These are phyloP conservation scores for Panulirus ornatus DNA, from an alignment of 1,140 invertebrate species.

Conservation along the genomic window DNA sequence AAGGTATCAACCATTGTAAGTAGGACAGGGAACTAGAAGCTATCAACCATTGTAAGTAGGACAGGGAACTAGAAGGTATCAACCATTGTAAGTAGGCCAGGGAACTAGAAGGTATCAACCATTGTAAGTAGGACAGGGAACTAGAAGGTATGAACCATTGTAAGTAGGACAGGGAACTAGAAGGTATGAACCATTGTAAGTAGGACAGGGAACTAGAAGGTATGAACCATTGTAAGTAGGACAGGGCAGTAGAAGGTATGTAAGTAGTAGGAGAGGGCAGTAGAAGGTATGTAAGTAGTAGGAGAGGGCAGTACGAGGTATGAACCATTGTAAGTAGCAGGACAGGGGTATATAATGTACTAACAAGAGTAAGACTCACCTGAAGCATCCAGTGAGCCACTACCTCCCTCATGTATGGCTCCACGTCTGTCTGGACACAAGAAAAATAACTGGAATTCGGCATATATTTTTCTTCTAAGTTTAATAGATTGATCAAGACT, in stretches of 20 bases:
- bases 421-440: constrained; percentile 80
- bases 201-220: background rate
- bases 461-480: constrained; percentile 79
- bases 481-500: constrained; percentile 79
- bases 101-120: too few species aligned
- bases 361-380: constrained; percentile 76
- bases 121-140: too few species aligned
- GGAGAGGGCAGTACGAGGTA: background rate
- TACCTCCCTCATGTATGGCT: constrained; percentile 80
- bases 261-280: background rate
- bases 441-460: constrained; percentile 79
- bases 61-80: too few species aligned
- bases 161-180: too few species aligned
- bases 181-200: too few species aligned
- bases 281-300: background rate
- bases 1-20: too few species aligned
- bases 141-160: too few species aligned
- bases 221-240: background rate
- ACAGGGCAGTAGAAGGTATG: background rate
- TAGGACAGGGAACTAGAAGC: too few species aligned
- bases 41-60: too few species aligned
- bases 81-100: too few species aligned
- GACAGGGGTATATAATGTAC: background rate
- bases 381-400: constrained; percentile 81
- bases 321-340: background rate